Evolutionary conservation across 2,797 vertebrate genomes (phyloP).

Genomic region (Caiman crocodilus): DNA sequence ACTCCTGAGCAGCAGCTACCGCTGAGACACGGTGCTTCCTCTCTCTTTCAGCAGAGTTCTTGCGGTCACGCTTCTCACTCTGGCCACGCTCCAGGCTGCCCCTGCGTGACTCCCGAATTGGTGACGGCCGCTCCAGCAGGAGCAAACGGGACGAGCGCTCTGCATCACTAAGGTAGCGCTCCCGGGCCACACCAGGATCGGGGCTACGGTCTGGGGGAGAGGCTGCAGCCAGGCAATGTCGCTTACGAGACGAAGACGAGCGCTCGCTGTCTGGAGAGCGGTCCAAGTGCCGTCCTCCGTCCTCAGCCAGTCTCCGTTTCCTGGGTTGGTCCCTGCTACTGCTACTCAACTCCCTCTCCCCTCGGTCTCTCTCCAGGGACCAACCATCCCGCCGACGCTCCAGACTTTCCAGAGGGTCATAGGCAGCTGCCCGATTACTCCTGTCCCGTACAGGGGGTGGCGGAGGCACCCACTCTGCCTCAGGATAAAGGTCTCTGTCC

Average conservation of each 20-base stretch:
- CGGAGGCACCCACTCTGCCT: constrained; percentile 90
- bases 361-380: constrained; percentile 92
- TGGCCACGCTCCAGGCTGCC: constrained; percentile 88
- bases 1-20: constrained; percentile 69
- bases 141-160: constrained; percentile 86
- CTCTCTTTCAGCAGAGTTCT: constrained; percentile 81
- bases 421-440: constrained; percentile 87
- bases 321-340: constrained; percentile 89
- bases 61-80: constrained; percentile 85
- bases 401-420: constrained; percentile 93
- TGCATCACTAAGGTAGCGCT: constrained; percentile 92
- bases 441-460: constrained; percentile 93
- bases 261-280: constrained; percentile 95
- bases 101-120: constrained; percentile 84
- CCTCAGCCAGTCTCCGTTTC: constrained; percentile 91
- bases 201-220: constrained; percentile 90
- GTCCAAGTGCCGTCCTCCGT: constrained; percentile 91
- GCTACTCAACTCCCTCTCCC: constrained; percentile 87
- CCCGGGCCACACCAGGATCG: constrained; percentile 90
- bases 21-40: constrained; percentile 77
- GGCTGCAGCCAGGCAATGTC: constrained; percentile 81
- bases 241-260: constrained; percentile 85
- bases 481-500: constrained; percentile 94
- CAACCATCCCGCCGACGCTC: constrained; percentile 94
- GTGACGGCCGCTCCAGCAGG: constrained; percentile 88